Conservation (phyloP, 2,888 invertebrate species). For the Automeris io region DNA sequence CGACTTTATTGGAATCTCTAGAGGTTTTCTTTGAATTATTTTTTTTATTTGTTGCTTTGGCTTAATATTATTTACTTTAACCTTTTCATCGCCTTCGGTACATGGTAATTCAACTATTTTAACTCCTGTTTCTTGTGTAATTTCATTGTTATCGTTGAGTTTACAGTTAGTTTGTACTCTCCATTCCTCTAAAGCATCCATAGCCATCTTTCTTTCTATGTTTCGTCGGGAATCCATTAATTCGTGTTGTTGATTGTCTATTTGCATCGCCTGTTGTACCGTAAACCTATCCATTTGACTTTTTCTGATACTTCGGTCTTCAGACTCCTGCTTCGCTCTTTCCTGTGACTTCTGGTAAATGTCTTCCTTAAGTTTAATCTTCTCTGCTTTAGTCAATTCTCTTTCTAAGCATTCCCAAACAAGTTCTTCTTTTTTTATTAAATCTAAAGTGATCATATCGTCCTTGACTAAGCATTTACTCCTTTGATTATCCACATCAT, state of each 20-base stretch:
- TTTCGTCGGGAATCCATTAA: slow-evolving; percentile 80
- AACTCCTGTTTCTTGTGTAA: slow-evolving; percentile 22
- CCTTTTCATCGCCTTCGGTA: slow-evolving; percentile 21
- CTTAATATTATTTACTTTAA: slow-evolving; percentile 8
- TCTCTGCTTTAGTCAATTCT: slow-evolving; percentile 74
- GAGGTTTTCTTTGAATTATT: slow-evolving; percentile 13
- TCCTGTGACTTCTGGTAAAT: slow-evolving; percentile 76
- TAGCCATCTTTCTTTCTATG: slow-evolving; percentile 78
- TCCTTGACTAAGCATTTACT: slow-evolving; percentile 81
- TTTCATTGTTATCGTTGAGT: slow-evolving; percentile 4
- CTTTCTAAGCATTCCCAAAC: slow-evolving; percentile 78
- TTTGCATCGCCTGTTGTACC: slow-evolving; percentile 67
- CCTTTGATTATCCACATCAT: slow-evolving; percentile 76
- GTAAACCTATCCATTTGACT: slow-evolving; percentile 74
- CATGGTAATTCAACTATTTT: slow-evolving; percentile 39
- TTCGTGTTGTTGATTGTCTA: slow-evolving; percentile 68
- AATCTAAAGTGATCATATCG: slow-evolving; percentile 79
- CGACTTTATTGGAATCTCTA: slow-evolving; percentile 33
- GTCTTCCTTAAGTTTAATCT: slow-evolving; percentile 72
- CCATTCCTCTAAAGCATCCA: slow-evolving; percentile 81
- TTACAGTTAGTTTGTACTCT: slow-evolving; percentile 22
- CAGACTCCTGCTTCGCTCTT: slow-evolving; percentile 69
- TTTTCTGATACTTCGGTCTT: slow-evolving; percentile 71
- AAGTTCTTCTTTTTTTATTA: slow-evolving; percentile 76
- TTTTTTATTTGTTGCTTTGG: slow-evolving; percentile 11